Conservation (phyloP, 1,140 invertebrate species). For the Drosophila burlai region DNA sequence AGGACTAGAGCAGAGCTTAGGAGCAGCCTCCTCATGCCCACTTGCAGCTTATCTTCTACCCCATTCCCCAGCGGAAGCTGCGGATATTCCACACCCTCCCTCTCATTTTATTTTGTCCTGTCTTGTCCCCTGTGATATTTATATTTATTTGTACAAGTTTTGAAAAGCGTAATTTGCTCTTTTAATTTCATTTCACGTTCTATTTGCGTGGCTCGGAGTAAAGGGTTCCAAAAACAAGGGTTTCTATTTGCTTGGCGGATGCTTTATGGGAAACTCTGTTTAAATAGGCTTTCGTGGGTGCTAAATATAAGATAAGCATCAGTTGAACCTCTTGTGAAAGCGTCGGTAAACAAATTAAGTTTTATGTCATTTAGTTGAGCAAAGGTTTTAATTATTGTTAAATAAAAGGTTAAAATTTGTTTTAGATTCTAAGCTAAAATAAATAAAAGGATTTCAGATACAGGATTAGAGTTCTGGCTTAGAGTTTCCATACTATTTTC, state of each 20-base stretch:
- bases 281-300: constrained; percentile 17
- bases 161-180: constrained; percentile 70
- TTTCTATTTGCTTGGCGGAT: constrained; percentile 29
- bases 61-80: constrained; percentile 14
- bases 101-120: constrained; percentile 8
- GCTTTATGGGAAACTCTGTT: constrained; percentile 26
- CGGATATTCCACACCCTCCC: neutral
- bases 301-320: constrained; percentile 21
- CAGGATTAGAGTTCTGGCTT: too few species aligned
- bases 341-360: constrained; percentile 4
- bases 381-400: constrained; percentile 5
- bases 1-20: constrained; percentile 47
- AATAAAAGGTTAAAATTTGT: neutral
- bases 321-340: neutral
- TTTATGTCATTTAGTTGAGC: constrained; percentile 6
- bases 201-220: constrained; percentile 49
- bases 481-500: neutral
- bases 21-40: neutral
- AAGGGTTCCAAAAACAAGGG: constrained; percentile 8
- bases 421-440: neutral
- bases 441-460: neutral
- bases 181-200: constrained; percentile 76
- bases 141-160: constrained; percentile 68
- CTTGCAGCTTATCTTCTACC: constrained; percentile 32
- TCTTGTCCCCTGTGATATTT: constrained; percentile 46